Base-by-base conservation (phyloP, 2,888 invertebrate species). In the Piscicola geometra region DNA sequence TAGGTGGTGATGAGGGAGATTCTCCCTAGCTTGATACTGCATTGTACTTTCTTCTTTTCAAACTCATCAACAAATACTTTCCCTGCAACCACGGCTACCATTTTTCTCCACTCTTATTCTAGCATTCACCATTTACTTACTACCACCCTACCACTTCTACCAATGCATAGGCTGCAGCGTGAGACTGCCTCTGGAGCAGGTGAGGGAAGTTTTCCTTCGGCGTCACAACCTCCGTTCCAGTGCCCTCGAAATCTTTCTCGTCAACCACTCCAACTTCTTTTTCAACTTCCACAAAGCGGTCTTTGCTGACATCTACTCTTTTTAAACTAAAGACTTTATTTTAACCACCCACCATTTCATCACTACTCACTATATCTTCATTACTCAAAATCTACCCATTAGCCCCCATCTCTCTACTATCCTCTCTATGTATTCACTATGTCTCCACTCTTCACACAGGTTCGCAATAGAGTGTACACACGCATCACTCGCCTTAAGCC, bases 181-280 rank as follows among this genome's bases (percentile, higher is more conserved):
- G 78, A 85, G 88, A 82, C 88, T 88, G 85, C 84, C 88, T 0
- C 83, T 89, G 32, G 86, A 86, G 28, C 88, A 88, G 82, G 85
- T 90, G 72, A 84, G 89, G 33, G 89, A 90, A 82, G 88, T 90
- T n/a, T 89, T 90, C 84, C 85, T 90, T 76, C 83, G 90, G 35
- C 86, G 90, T 76, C 90, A 89, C 83, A 90, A 90, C 83, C 84
- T 90, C 21, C 84, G 89, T 15, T 84, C 89, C 76, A 89, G 89
- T 82, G 90, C 90, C n/a, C 83, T 90, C 77, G 90, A 90, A 82
- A 87, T 90, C 80, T 90, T 90, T 82, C 84, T 90, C 15, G 85
- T 89, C 30, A 89, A 90, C 82, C 89, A 90, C 82, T 89, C 89
- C 0, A 90, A 89, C 80, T 89, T 89, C 81, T 90, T 90, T 83